Evolutionary conservation across 2,888 invertebrate genomes (phyloP).

Genomic region (Noctua comes): DNA sequence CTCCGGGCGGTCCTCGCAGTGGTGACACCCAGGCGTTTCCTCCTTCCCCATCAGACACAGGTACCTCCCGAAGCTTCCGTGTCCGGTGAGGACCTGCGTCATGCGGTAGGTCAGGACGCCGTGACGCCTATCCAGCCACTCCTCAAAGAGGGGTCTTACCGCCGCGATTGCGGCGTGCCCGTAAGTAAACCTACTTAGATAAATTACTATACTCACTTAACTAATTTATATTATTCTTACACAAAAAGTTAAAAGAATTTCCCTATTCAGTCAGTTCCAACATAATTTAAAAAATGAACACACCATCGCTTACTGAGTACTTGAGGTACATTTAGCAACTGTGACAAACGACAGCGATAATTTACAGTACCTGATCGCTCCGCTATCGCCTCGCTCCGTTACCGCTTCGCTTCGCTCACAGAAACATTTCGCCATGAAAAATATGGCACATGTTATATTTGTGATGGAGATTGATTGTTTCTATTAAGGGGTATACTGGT

Average conservation of each 20-base stretch:
- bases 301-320: neutral
- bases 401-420: constrained; percentile 28
- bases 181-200: too few species aligned
- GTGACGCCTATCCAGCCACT: too few species aligned
- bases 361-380: constrained; percentile 49
- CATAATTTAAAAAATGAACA: constrained; percentile 18
- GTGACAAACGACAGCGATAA: constrained; percentile 50
- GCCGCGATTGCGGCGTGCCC: too few species aligned
- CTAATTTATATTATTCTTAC: neutral
- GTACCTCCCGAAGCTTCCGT: too few species aligned
- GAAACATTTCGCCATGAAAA: constrained; percentile 63
- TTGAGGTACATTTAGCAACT: constrained; percentile 14
- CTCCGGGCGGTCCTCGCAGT: too few species aligned
- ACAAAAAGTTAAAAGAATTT: neutral
- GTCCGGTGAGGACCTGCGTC: too few species aligned
- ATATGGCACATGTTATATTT: constrained; percentile 71
- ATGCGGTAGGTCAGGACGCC: too few species aligned
- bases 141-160: too few species aligned
- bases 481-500: constrained; percentile 68
- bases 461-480: constrained; percentile 75
- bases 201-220: neutral
- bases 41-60: too few species aligned
- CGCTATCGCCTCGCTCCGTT: constrained; percentile 40
- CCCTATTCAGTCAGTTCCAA: neutral
- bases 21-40: too few species aligned